A percentile compares a stretch with the other conserved stretches of the same genome.
phyloP scores from a whole-genome alignment of 1,140 invertebrate genomes.

The Idris sp. region DNA sequence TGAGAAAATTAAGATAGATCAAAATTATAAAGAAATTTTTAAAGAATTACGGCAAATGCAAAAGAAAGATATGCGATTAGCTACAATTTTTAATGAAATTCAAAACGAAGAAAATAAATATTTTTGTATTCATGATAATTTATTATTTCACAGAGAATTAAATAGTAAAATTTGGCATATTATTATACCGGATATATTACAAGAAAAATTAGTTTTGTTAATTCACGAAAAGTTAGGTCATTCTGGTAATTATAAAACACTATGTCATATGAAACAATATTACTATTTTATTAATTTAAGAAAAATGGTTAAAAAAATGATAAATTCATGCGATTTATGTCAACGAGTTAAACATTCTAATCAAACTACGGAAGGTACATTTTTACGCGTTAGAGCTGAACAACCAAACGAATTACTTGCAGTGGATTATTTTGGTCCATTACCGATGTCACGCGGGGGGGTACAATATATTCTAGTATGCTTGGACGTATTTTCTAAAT shows the following conservation, averaged over 20 bases:
- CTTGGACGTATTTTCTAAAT: conserved; percentile 31
- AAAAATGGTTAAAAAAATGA: conserved; percentile 1
- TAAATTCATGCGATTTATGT: conserved; percentile 21
- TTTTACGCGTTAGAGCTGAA: not conserved
- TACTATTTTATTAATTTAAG: conserved; percentile 6
- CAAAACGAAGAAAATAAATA: not conserved
- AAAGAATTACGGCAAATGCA: conserved; percentile 1
- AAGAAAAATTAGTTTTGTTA: conserved; percentile 9
- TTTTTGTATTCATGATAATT: conserved; percentile 7
- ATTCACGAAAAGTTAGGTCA: conserved; percentile 30
- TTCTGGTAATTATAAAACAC: conserved; percentile 13
- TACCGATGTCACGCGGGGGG: conserved; percentile 10
- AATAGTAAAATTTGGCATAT: conserved; percentile 4
- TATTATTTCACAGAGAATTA: conserved; percentile 10
- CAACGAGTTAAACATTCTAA: conserved; percentile 13
- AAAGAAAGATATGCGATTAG: not conserved
- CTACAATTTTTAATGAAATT: too few species aligned
- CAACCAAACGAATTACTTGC: conserved; percentile 9
- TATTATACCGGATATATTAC: conserved; percentile 1
- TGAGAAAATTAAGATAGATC: conserved; percentile 1
- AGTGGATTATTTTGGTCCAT: conserved; percentile 20
- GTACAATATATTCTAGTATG: conserved; percentile 30
- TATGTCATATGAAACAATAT: conserved; percentile 4
- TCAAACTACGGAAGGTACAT: conserved; percentile 9
- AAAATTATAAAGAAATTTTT: not conserved